Base-by-base conservation (phyloP, 2,113 vertebrate species). In the Phycodurus eques region DNA sequence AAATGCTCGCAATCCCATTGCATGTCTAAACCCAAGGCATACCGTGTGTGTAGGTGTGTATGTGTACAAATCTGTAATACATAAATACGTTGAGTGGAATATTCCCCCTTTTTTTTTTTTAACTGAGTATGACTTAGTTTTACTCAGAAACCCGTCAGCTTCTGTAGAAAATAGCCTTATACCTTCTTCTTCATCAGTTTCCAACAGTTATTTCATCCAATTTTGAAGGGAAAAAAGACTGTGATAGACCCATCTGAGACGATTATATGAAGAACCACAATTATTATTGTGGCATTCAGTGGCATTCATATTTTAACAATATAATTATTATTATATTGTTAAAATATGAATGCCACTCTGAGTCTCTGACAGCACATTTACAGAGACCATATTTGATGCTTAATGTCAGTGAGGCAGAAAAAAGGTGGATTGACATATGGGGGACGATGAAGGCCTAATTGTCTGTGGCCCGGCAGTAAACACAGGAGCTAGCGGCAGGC, bases 391-490 rank as follows among this genome's bases (percentile, higher is more conserved):
- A 22, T 56, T 56, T 22, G 20, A 22, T 56, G 20, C 20, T 4
- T 2, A 9, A 56, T 56, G 53, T n/a, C 20, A 56, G 53, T 56
- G 53, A 56, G n/a, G n/a, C 53, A 19, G 39, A 63, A 35, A 42
- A 15, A 77, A 59, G 75, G 78, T 81, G 64, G 73, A 81, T 74
- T 33, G 70, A 82, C 61, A 69, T 43, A 68, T 77, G 68, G 73
- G 70, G 76, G 67, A 84, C 72, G 59, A 65, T 31, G 67, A 77
- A 44, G 47, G 65, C 72, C 49, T 87, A 87, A 90, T 83, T 87
- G 81, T 22, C 66, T 81, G 75, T 83, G 84, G 84, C 84, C 83
- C 67, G 65, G 72, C 72, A 76, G 71, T 81, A 87, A 83, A 84
- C 77, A 73, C 42, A 35, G 72, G 49, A 62, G 69, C 67, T 22